phyloP scores from a whole-genome alignment of 2,888 invertebrate species.

The Drosophila nr. fundita region DNA sequence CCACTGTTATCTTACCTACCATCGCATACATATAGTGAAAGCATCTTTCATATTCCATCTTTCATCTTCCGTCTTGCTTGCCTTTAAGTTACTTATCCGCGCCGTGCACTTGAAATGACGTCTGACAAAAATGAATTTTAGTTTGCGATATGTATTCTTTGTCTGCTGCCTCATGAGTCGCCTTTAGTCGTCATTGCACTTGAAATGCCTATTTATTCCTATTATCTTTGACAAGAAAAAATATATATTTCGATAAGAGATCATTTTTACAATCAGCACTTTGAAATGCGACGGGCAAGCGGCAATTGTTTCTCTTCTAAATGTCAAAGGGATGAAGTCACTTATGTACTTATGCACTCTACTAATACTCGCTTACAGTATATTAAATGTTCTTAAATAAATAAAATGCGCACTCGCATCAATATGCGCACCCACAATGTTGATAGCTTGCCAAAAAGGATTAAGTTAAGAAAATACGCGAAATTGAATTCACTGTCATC shows the following conservation, averaged over 20 bases:
- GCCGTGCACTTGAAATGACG: slow-evolving; percentile 34
- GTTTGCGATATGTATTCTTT: slow-evolving; percentile 13
- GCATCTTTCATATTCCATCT: slow-evolving; percentile 3
- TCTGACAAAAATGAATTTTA: slow-evolving; percentile 18
- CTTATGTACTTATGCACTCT: not conserved
- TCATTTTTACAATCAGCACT: slow-evolving; percentile 8
- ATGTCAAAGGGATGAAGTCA: slow-evolving; percentile 11
- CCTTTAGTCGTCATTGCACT: not conserved
- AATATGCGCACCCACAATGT: slow-evolving; percentile 18
- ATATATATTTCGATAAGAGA: not conserved
- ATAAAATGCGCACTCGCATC: slow-evolving; percentile 11
- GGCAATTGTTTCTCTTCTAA: not conserved
- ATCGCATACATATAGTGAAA: slow-evolving; percentile 1
- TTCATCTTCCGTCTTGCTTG: slow-evolving; percentile 13
- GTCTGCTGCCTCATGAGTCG: not conserved
- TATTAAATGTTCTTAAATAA: slow-evolving; percentile 32
- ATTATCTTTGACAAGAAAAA: not conserved
- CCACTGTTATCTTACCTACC: slow-evolving; percentile 26
- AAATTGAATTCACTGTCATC: slow-evolving; percentile 71
- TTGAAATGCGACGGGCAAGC: not conserved
- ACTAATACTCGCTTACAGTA: slow-evolving; percentile 24
- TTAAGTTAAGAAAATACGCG: slow-evolving; percentile 68
- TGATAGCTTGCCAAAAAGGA: slow-evolving; percentile 59
- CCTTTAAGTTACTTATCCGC: slow-evolving; percentile 41
- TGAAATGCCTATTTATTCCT: not conserved